A percentile compares a stretch with the other conserved stretches of the same genome.
Conservation (phyloP, 2,888 invertebrate species). For the Sarcophaga subvicina region DNA sequence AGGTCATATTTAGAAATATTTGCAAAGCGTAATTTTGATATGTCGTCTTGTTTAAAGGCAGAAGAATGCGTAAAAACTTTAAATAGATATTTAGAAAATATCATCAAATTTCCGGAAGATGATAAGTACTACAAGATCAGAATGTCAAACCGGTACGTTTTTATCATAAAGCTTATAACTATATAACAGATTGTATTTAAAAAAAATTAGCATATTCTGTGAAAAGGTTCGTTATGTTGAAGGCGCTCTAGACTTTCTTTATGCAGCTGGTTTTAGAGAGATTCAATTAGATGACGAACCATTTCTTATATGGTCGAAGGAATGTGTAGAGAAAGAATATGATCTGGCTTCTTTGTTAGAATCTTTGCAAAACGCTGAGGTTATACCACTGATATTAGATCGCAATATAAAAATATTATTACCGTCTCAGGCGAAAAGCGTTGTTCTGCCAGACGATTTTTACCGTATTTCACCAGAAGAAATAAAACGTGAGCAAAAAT, state of each 20-base stretch:
- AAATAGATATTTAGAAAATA: slow-evolving; percentile 94
- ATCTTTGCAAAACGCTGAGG: slow-evolving; percentile 89
- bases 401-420: slow-evolving; percentile 92
- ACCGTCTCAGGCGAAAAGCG: slow-evolving; percentile 87
- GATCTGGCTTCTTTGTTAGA: slow-evolving; percentile 87
- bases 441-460: slow-evolving; percentile 92
- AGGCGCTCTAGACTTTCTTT: slow-evolving; percentile 90
- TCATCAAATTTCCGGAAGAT: slow-evolving; percentile 91
- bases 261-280: slow-evolving; percentile 91
- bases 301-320: slow-evolving; percentile 86
- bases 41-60: slow-evolving; percentile 83
- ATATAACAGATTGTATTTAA: not conserved
- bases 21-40: not conserved
- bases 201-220: slow-evolving; percentile 83
- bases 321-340: slow-evolving; percentile 82
- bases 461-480: slow-evolving; percentile 92
- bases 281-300: slow-evolving; percentile 85
- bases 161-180: not conserved
- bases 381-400: slow-evolving; percentile 92
- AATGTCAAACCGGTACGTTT: slow-evolving; percentile 86
- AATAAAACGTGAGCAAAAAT: slow-evolving; percentile 90
- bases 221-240: slow-evolving; percentile 91
- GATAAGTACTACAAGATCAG: slow-evolving; percentile 95
- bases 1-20: not conserved
- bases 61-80: slow-evolving; percentile 92